Evolutionary conservation across 92 coral and sea anemone species (phyloP), one percentile per base, ranked within the genome.

Genomic region (Actinernus sp.): DNA sequence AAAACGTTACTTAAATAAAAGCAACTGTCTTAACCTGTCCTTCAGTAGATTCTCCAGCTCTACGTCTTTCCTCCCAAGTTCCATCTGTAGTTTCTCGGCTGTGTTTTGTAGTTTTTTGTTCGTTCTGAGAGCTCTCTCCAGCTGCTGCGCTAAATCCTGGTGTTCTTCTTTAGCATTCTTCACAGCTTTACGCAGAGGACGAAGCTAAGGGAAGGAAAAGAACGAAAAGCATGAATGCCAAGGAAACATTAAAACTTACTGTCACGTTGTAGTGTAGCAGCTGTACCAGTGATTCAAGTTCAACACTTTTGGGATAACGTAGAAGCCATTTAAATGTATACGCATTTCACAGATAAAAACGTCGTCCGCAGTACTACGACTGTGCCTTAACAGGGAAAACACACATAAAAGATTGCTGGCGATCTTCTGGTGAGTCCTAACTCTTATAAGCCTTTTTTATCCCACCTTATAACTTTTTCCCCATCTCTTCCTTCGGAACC

Each of bases 171-270:
- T 86, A 0, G 96, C 88, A 23, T 48, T 49, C 23, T 78, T 60
- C 57, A 93, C 55, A 21, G 98, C 90, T 58, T 71, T 77, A 8
- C 92, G 97, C 37, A 93, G 73, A 19, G 97, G 91, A 24, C 84
- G 72, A 3, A 93, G 61, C 89, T 90, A 56, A 26, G 18, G 40
- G 30, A 4, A 3, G 44, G n/a, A 24, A 21, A 20, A 3, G n/a
- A n/a, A n/a, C n/a, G n/a, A n/a, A 14, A 61, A 20, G 23, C 7
- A 18, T 1, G 17, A n/a, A n/a, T n/a, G n/a, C n/a, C 36, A 7
- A 20, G 6, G 21, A 57, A 13, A 31, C 21, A 5, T 22, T 22
- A 3, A 13, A 39, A 25, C 2, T 3, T 6, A 28, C 17, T 6
- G 17, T 8, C 31, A 1, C 3, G 10, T 13, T 29, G 12, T 22